phyloP scores from a whole-genome alignment of 2,888 invertebrate genomes.

The Drosophila helvetica region DNA sequence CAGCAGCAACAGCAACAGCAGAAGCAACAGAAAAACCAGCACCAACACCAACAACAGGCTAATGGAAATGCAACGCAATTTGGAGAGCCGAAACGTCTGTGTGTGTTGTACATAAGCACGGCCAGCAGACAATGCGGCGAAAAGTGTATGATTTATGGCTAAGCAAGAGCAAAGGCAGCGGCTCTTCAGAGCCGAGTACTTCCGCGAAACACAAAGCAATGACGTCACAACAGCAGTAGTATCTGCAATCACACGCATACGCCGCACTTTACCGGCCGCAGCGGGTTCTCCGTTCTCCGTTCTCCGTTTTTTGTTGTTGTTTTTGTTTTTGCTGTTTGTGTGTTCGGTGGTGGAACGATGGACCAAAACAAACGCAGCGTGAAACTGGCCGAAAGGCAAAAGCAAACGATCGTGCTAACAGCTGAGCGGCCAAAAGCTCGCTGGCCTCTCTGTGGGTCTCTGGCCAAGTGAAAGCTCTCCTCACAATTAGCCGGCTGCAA shows the following conservation, averaged over 20 bases:
- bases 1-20: neutral
- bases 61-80: slow-evolving; percentile 66
- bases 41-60: neutral
- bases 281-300: slow-evolving; percentile 5
- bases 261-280: slow-evolving; percentile 50
- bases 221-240: slow-evolving; percentile 62
- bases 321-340: neutral
- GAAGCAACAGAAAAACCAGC: no score
- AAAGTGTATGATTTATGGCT: slow-evolving; percentile 68
- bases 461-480: slow-evolving; percentile 14
- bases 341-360: neutral
- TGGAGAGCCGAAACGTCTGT: slow-evolving; percentile 4
- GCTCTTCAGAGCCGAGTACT: slow-evolving; percentile 65
- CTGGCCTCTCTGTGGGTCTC: neutral
- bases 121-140: slow-evolving; percentile 56
- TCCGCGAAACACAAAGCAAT: slow-evolving; percentile 72
- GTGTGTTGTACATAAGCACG: slow-evolving; percentile 33
- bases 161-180: slow-evolving; percentile 27
- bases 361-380: slow-evolving; percentile 71
- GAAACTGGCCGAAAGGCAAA: slow-evolving; percentile 29
- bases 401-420: slow-evolving; percentile 51
- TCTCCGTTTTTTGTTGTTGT: no score
- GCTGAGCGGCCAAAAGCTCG: slow-evolving; percentile 65
- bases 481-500: slow-evolving; percentile 51
- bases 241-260: slow-evolving; percentile 52